Evolutionary conservation across 1,140 invertebrate genomes (phyloP), one percentile per base, ranked within the genome.

Genomic region (Lucilia cuprina): DNA sequence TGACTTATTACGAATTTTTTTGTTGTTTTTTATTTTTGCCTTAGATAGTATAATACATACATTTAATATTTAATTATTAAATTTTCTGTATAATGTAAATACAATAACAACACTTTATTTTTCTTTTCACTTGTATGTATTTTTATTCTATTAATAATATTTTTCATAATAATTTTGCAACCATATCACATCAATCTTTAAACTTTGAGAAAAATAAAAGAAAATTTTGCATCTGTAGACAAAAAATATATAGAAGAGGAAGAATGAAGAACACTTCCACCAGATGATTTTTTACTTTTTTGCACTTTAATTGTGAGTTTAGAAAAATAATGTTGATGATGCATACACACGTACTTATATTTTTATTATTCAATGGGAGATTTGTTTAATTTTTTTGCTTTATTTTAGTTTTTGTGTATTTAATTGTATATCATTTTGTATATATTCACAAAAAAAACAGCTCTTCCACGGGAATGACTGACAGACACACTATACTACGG

Each of bases 281-380:
- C 65, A 70, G 65, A 70, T 70, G 65, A 70, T 70, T 70, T 70
- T 70, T 70, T n/a, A 70, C 65, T 70, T 70, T 70, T 70, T 70
- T 9, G 0, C n/a, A 21, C 10, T 21, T 21, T 12, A 21, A 19
- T 70, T 70, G 19, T n/a, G 13, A n/a, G 7, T 14, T 60, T 60
- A 8, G 10, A 10, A 41, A 41, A 10, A 41, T 41, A 10, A 41
- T 41, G 41, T 41, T 10, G 50, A 55, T 55, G 50, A 41, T 55
- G 50, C 17, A 55, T 13, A 41, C 50, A 14, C 50, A 14, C 12
- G 13, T 17, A 17, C 50, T 55, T 55, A 55, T 55, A 55, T 55
- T 14, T 55, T 55, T 14, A 13, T 5, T 41, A 17, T 55, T 55
- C 3, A n/a, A 55, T 55, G 12, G 50, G 50, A 2, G 25, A 30